A percentile compares a stretch with the other conserved stretches of the same genome.
phyloP scores from a whole-genome alignment of 92 coral and sea anemone genomes.

The Muricea muricata region DNA sequence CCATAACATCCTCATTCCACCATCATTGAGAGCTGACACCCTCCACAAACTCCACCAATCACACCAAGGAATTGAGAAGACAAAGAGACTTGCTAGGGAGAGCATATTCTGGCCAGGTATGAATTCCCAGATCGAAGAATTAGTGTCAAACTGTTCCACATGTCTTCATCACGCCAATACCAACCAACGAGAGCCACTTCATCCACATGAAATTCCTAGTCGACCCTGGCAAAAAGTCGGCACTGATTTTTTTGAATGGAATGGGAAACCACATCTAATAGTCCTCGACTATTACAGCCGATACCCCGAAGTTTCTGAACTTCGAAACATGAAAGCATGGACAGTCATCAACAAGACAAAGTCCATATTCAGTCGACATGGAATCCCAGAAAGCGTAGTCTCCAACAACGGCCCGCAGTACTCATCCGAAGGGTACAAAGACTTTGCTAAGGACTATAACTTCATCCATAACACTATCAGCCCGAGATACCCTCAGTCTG shows the following conservation, averaged over 20 bases:
- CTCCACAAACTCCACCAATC: slow-evolving; percentile 57
- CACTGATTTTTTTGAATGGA: slow-evolving; percentile 54
- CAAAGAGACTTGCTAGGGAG: slow-evolving; percentile 59
- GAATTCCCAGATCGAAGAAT: slow-evolving; percentile 50
- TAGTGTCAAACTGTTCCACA: slow-evolving; percentile 48
- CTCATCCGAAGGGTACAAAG: slow-evolving; percentile 41
- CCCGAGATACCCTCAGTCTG: slow-evolving; percentile 74
- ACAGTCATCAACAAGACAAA: slow-evolving; percentile 62
- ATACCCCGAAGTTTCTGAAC: slow-evolving; percentile 28
- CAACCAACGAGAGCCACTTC: slow-evolving; percentile 55
- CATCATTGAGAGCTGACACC: slow-evolving; percentile 51
- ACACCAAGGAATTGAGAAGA: slow-evolving; percentile 71
- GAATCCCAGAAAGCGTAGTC: slow-evolving; percentile 57
- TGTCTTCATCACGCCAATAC: slow-evolving; percentile 57
- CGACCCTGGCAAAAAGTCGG: slow-evolving; percentile 58
- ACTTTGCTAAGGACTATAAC: slow-evolving; percentile 49
- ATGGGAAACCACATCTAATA: slow-evolving; percentile 37
- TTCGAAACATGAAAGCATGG: slow-evolving; percentile 48
- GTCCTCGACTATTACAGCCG: slow-evolving; percentile 47
- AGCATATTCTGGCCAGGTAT: slow-evolving; percentile 68
- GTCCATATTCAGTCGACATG: slow-evolving; percentile 59
- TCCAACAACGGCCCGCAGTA: slow-evolving; percentile 67
- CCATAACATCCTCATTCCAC: slow-evolving; percentile 57
- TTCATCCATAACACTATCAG: slow-evolving; percentile 63
- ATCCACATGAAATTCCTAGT: slow-evolving; percentile 47